These are phyloP conservation scores for Drosophila sulfurigaster DNA, from an alignment of 1,140 invertebrate genomes.

Conservation along the genomic window DNA sequence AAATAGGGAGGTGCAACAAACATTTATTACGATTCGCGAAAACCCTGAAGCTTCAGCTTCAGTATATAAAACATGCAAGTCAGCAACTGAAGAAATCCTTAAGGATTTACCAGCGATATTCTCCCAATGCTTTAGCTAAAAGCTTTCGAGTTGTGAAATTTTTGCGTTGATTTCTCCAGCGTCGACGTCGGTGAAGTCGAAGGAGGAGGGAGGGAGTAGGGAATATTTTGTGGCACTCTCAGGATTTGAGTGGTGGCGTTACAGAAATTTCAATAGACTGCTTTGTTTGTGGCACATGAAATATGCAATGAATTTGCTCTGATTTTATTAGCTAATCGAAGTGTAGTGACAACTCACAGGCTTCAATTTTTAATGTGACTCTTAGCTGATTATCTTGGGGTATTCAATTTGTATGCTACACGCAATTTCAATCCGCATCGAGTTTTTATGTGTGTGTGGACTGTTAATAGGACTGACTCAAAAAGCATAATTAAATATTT, in stretches of 20 bases:
- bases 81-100: constrained; percentile 68
- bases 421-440: neutral
- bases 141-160: constrained; percentile 55
- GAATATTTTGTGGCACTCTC: constrained; percentile 48
- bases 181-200: constrained; percentile 14
- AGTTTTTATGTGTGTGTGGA: constrained; percentile 19
- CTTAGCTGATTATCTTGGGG: constrained; percentile 44
- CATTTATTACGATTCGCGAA: constrained; percentile 63
- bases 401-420: neutral
- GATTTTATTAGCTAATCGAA: constrained; percentile 76
- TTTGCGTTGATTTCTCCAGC: constrained; percentile 62
- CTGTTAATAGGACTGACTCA: constrained; percentile 5
- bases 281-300: constrained; percentile 55
- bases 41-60: constrained; percentile 10
- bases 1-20: constrained; percentile 29
- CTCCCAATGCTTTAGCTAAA: constrained; percentile 59
- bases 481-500: constrained; percentile 79
- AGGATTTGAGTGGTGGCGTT: constrained; percentile 29
- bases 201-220: neutral
- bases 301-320: constrained; percentile 60
- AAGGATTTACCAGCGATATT: constrained; percentile 68
- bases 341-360: constrained; percentile 25
- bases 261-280: constrained; percentile 53
- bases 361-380: constrained; percentile 48
- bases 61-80: constrained; percentile 69